phyloP scores from a whole-genome alignment of 2,113 vertebrate species.

The Corynorhinus townsendii region DNA sequence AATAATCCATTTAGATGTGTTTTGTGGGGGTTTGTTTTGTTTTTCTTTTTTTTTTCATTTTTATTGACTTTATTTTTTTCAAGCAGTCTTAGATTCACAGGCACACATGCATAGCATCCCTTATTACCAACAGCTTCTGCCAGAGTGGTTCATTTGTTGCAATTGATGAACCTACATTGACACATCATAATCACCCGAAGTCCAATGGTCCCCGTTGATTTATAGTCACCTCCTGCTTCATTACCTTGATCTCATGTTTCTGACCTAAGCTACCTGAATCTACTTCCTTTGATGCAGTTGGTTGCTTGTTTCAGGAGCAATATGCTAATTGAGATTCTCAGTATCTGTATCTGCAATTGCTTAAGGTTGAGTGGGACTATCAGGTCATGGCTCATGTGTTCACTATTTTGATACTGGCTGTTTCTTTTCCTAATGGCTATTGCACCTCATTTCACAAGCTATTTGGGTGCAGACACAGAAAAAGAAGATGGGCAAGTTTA shows the following conservation, averaged over 20 bases:
- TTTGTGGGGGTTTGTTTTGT: no score
- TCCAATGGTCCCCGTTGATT: neutral
- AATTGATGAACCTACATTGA: neutral
- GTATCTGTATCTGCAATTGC: neutral
- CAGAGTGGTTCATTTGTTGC: neutral
- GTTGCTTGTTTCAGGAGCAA: neutral
- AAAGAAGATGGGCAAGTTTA: neutral
- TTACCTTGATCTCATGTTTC: neutral
- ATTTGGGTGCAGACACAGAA: neutral
- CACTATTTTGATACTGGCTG: neutral
- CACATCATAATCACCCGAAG: neutral
- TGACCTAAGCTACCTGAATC: neutral
- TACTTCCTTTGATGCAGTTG: neutral
- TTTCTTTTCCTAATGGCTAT: neutral
- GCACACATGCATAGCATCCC: neutral
- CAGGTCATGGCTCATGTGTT: neutral
- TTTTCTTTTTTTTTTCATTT: neutral
- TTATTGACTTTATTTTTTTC: neutral
- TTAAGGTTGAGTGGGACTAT: neutral
- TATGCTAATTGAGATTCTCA: neutral
- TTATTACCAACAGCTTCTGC: neutral
- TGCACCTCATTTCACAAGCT: neutral
- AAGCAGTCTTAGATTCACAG: neutral
- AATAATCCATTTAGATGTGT: neutral
- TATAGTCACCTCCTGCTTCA: neutral